phyloP scores from a whole-genome alignment of 2,888 invertebrate genomes.

The Latheticus oryzae region DNA sequence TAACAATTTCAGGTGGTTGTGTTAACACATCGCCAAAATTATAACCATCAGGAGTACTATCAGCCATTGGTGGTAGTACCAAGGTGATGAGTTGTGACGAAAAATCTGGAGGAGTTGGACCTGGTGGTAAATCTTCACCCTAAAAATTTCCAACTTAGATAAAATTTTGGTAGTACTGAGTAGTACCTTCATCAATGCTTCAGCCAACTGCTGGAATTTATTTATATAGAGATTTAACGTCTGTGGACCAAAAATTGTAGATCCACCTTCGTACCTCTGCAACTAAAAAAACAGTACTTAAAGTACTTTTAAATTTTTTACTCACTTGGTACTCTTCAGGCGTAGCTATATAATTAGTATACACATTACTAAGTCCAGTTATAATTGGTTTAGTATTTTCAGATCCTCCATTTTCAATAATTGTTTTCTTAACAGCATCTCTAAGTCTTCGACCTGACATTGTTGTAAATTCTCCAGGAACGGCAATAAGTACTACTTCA shows the following conservation, averaged over 20 bases:
- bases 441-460: slow-evolving; percentile 88
- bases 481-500: slow-evolving; percentile 78
- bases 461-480: slow-evolving; percentile 95
- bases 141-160: slow-evolving; percentile 21
- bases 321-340: slow-evolving; percentile 90
- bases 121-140: slow-evolving; percentile 46
- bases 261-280: slow-evolving; percentile 95
- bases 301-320: not conserved
- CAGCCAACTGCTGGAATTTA: slow-evolving; percentile 77
- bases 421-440: slow-evolving; percentile 66
- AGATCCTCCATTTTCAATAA: slow-evolving; percentile 65
- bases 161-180: slow-evolving; percentile 48
- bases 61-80: slow-evolving; percentile 80
- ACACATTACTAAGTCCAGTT: slow-evolving; percentile 89
- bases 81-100: slow-evolving; percentile 78
- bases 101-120: slow-evolving; percentile 75
- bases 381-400: slow-evolving; percentile 73
- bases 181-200: slow-evolving; percentile 74
- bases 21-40: slow-evolving; percentile 80
- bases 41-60: slow-evolving; percentile 77
- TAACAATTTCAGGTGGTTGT: slow-evolving; percentile 75
- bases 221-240: slow-evolving; percentile 87
- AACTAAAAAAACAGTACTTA: slow-evolving; percentile 68
- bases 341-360: slow-evolving; percentile 91
- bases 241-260: slow-evolving; percentile 92